Conservation (phyloP, 2,888 invertebrate genomes). For the Pyrrhia umbra region DNA sequence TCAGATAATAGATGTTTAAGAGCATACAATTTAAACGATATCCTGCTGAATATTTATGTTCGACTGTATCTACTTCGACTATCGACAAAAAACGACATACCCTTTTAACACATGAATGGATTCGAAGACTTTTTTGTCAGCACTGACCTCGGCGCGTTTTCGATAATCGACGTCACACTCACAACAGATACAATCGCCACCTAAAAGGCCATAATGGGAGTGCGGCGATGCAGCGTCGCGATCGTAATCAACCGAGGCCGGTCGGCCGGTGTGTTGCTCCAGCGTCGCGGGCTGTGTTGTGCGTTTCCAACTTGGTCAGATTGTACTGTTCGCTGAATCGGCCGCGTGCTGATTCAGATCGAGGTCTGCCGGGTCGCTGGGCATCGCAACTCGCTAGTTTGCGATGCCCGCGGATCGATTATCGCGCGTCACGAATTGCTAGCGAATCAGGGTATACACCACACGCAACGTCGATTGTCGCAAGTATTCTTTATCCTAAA, state of each 20-base stretch:
- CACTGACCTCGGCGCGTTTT: constrained; percentile 82
- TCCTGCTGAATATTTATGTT: constrained; percentile 72
- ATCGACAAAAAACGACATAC: constrained; percentile 70
- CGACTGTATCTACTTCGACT: constrained; percentile 64
- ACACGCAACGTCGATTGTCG: constrained; percentile 65
- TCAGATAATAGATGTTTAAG: constrained; percentile 74
- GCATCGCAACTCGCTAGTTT: constrained; percentile 69
- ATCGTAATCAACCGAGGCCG: constrained; percentile 73
- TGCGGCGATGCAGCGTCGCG: constrained; percentile 75
- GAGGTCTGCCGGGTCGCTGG: constrained; percentile 82
- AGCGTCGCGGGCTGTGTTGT: constrained; percentile 60
- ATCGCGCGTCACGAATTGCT: constrained; percentile 75
- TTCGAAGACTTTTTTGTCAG: constrained; percentile 71
- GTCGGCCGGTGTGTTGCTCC: constrained; percentile 62
- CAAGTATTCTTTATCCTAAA: constrained; percentile 54
- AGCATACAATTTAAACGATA: constrained; percentile 70
- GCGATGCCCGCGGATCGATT: constrained; percentile 78
- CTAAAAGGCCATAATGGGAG: constrained; percentile 81
- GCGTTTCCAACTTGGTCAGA: constrained; percentile 76
- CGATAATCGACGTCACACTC: constrained; percentile 80
- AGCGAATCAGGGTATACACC: constrained; percentile 68
- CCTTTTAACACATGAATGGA: constrained; percentile 76
- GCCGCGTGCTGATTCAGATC: constrained; percentile 85
- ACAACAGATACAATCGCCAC: constrained; percentile 81
- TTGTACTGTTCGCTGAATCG: constrained; percentile 77